phyloP scores from a whole-genome alignment of 2,113 vertebrate species.

The Pseudorasbora parva region DNA sequence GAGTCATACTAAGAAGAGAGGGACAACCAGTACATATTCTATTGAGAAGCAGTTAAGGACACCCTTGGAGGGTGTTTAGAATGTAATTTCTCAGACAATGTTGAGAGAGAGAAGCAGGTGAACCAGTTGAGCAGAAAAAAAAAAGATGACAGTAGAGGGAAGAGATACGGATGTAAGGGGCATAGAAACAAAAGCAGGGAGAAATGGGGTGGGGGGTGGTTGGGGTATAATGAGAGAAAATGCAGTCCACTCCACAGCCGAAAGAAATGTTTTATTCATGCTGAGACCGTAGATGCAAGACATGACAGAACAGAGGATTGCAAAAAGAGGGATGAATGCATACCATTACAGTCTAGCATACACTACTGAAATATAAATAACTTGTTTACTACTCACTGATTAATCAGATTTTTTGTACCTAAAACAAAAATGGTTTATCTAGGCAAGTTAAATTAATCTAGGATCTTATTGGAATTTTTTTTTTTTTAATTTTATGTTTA shows the following conservation, averaged over 20 bases:
- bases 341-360: constrained; percentile 7
- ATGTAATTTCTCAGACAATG: constrained; percentile 31
- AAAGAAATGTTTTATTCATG: constrained; percentile 75
- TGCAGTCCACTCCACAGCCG: constrained; percentile 25
- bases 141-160: neutral
- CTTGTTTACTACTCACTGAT: neutral
- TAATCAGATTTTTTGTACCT: neutral
- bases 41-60: neutral
- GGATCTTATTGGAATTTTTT: no score
- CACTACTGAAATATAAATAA: neutral
- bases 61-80: constrained; percentile 14
- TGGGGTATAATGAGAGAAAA: neutral
- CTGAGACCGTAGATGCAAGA: constrained; percentile 59
- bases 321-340: constrained; percentile 24
- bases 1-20: neutral
- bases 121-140: constrained; percentile 1
- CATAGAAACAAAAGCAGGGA: neutral
- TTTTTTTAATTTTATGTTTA: no score
- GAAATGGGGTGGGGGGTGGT: neutral
- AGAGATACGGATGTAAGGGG: neutral
- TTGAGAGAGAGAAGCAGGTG: neutral
- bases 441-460: neutral
- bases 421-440: neutral
- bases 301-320: constrained; percentile 73
- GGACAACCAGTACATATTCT: neutral